Percentiles rank a stretch among this genome's conserved stretches.
Evolutionary conservation across 2,888 invertebrate species (phyloP).

Genomic region (Cerastis leucographa): DNA sequence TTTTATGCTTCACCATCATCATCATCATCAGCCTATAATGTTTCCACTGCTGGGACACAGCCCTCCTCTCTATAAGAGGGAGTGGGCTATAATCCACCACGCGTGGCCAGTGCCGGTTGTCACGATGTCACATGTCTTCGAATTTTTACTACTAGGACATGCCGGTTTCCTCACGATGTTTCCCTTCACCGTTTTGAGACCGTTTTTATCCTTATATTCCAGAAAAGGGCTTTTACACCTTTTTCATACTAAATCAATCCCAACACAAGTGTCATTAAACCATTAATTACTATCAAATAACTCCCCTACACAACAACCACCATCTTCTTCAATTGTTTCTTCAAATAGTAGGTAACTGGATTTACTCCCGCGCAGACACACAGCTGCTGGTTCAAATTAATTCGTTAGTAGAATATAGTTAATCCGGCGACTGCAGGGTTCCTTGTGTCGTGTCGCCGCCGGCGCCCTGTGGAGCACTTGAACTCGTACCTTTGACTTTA

Average conservation of each 20-base stretch:
- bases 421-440: slow-evolving; percentile 72
- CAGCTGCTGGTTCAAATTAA: slow-evolving; percentile 74
- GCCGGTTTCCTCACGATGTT: no score
- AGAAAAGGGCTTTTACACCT: not conserved
- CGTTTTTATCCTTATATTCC: not conserved
- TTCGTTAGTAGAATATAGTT: slow-evolving; percentile 78
- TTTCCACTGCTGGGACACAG: no score
- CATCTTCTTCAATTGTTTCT: slow-evolving; percentile 21
- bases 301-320: not conserved
- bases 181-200: no score
- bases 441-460: slow-evolving; percentile 68
- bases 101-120: no score
- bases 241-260: not conserved
- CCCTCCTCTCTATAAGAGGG: no score
- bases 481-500: slow-evolving; percentile 63
- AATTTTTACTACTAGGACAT: no score
- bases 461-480: slow-evolving; percentile 78
- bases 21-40: no score
- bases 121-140: no score
- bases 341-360: slow-evolving; percentile 23
- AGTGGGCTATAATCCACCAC: no score
- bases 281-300: not conserved
- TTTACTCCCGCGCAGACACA: slow-evolving; percentile 30
- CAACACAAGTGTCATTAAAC: not conserved
- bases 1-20: no score